Evolutionary conservation across 2,797 vertebrate genomes (phyloP).

Genomic region (Gobio occitaniae): DNA sequence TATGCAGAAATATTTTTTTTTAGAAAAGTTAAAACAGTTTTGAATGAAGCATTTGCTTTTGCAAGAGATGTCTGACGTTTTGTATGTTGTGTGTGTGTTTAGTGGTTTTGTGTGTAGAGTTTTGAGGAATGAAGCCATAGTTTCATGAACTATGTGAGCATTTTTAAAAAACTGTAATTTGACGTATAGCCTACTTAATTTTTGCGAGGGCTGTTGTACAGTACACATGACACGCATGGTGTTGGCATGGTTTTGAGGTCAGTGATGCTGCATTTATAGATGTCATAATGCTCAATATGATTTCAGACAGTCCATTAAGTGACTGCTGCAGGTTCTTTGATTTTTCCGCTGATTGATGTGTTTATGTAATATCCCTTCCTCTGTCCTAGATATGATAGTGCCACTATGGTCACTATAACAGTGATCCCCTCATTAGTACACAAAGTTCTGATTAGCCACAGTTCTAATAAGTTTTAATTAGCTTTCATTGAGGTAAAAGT

Average conservation of each 20-base stretch:
- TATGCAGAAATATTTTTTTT: too few species aligned
- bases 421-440: not conserved
- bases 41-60: too few species aligned
- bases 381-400: not conserved
- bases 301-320: conserved; percentile 1
- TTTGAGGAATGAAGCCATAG: too few species aligned
- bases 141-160: too few species aligned
- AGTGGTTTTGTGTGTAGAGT: too few species aligned
- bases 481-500: not conserved
- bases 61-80: too few species aligned
- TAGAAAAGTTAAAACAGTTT: too few species aligned
- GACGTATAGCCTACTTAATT: too few species aligned
- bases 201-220: not conserved
- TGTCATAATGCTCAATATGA: not conserved
- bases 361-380: conserved; percentile 1
- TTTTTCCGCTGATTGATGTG: not conserved
- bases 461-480: not conserved
- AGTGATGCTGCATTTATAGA: not conserved
- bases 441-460: not conserved
- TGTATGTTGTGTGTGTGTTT: too few species aligned
- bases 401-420: not conserved
- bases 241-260: not conserved
- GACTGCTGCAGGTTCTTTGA: not conserved
- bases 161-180: too few species aligned
- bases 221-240: not conserved